These are phyloP conservation scores for Drosophila nigricruria DNA, from an alignment of 2,888 invertebrate genomes.

Conservation along the genomic window DNA sequence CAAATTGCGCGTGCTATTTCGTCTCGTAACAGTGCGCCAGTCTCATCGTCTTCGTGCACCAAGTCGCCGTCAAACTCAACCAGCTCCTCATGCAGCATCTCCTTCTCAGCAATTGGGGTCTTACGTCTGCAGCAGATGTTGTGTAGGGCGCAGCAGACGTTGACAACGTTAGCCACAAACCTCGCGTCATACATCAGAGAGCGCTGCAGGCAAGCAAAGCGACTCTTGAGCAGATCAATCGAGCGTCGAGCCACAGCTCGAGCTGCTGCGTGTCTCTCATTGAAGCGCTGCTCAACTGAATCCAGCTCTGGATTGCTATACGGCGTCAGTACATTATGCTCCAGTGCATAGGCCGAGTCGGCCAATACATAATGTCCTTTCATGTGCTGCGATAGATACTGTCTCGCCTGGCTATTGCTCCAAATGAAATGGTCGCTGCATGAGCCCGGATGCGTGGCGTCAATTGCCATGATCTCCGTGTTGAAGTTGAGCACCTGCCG, in stretches of 20 bases:
- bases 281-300: slow-evolving; percentile 1
- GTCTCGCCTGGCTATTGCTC: neutral
- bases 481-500: slow-evolving; percentile 8
- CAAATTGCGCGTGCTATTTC: slow-evolving; percentile 1
- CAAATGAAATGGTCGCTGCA: neutral
- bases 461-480: slow-evolving; percentile 6
- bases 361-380: neutral
- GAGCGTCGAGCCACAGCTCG: neutral
- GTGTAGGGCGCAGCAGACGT: slow-evolving; percentile 15
- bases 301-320: neutral
- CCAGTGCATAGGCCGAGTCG: neutral
- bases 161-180: slow-evolving; percentile 5
- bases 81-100: neutral
- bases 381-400: neutral
- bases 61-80: neutral
- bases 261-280: slow-evolving; percentile 6
- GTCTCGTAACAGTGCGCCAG: neutral
- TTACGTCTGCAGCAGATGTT: slow-evolving; percentile 6
- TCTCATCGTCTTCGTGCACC: neutral
- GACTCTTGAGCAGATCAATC: slow-evolving; percentile 5
- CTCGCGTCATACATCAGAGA: neutral
- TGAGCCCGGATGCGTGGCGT: neutral
- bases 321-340: slow-evolving; percentile 2
- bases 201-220: slow-evolving; percentile 1
- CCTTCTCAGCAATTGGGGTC: neutral